Evolutionary conservation across 2,888 invertebrate genomes (phyloP), one percentile per base, ranked within the genome.

Genomic region (Eupsilia transversa): DNA sequence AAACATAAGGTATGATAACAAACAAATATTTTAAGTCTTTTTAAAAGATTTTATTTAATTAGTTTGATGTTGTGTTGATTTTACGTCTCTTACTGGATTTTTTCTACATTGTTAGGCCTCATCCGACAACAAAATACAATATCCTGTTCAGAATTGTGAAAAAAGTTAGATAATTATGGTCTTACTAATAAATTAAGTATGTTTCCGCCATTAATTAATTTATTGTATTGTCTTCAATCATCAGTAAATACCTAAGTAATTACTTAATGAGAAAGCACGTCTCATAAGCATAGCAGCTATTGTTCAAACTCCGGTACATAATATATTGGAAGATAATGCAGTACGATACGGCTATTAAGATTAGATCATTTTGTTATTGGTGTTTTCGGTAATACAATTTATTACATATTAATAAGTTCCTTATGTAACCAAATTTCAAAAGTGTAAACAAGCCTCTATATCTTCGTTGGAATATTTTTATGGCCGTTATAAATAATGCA

Each of bases 401-500:
- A 46, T 77, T 46, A 63, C 52, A n/a, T n/a, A n/a, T 46, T 61
- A 23, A 61, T 60, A 35, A 12, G 4, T 52, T 30, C 43, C 17
- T n/a, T 63, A 56, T 14, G 38, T 23, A 63, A 63, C 27, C 14
- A 41, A 56, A 38, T 56, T 60, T 60, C 3, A 56, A 35, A 72
- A 61, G 12, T 33, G 52, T 57, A 76, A 82, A 77, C 79, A 67
- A 67, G 35, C 10, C 9, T 52, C 9, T 54, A 52, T 56, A 64
- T 64, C n/a, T 60, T 49, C 33, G 12, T 59, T 82, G 52, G 70
- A 82, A 82, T 80, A 14, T 54, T 76, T 68, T 72, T 38, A 64
- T 82, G 17, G 43, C 38, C n/a, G 7, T 63, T 60, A 70, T 77
- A 27, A 70, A 80, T 70, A 54, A 71, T 49, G 30, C 35, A 67